Evolutionary conservation across 2,113 vertebrate species (phyloP).

Genomic region (Herpetotheres cachinnans): DNA sequence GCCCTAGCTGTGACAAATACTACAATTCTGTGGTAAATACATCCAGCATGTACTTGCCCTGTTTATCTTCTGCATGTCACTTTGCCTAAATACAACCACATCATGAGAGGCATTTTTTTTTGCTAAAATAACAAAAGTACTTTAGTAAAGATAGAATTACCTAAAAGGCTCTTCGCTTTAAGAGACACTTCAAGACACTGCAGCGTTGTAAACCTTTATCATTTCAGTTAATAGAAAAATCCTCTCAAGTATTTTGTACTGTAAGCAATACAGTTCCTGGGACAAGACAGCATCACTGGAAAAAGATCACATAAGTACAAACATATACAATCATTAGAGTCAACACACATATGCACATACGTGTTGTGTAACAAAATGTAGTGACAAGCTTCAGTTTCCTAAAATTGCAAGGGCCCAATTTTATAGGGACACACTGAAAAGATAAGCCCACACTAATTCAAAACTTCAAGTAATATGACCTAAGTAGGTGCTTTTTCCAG

Average conservation of each 20-base stretch:
- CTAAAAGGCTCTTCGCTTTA: neutral
- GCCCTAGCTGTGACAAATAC: neutral
- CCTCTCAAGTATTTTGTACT: neutral
- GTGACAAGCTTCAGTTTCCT: neutral
- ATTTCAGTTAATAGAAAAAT: neutral
- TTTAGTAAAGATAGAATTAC: neutral
- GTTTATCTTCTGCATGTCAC: neutral
- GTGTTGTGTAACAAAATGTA: neutral
- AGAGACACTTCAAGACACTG: neutral
- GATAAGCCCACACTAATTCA: neutral
- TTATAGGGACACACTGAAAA: neutral
- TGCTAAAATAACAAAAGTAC: neutral
- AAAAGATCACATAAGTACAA: neutral
- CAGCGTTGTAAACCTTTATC: neutral
- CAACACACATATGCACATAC: fast-evolving
- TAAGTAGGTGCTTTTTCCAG: neutral
- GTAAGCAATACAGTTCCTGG: neutral
- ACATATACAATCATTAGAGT: neutral
- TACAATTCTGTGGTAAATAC: neutral
- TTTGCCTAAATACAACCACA: neutral
- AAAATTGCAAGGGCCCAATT: neutral
- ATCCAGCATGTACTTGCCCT: neutral
- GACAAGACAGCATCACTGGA: neutral
- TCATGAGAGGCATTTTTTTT: neutral
- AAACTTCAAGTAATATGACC: neutral